phyloP scores from a whole-genome alignment of 2,113 vertebrate species.

The Hypocryptadius cinnamomeus region DNA sequence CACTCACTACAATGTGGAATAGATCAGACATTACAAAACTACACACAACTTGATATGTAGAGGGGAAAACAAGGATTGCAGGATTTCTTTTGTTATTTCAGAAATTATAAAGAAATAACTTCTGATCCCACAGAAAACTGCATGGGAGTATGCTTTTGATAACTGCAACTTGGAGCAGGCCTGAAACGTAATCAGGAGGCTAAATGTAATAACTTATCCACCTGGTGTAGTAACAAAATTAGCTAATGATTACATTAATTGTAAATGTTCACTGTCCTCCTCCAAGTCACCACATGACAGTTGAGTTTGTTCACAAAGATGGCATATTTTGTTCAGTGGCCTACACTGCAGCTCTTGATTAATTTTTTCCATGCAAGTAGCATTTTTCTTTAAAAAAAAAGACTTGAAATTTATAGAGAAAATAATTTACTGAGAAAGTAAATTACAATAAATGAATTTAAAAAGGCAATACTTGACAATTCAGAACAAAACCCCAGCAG shows the following conservation, averaged over 20 bases:
- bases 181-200: neutral
- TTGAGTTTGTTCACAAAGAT: neutral
- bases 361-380: neutral
- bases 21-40: neutral
- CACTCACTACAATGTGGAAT: neutral
- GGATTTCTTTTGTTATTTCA: neutral
- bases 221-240: neutral
- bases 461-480: neutral
- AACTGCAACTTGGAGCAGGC: neutral
- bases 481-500: neutral
- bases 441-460: neutral
- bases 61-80: fast-evolving
- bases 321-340: neutral
- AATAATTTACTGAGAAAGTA: neutral
- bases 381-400: neutral
- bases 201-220: neutral
- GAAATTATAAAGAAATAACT: neutral
- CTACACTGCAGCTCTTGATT: neutral
- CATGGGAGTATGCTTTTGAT: neutral
- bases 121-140: neutral
- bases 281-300: neutral
- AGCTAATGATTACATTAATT: neutral
- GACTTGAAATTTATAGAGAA: neutral
- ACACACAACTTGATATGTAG: neutral
- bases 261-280: neutral